These are phyloP conservation scores for Rynchops niger DNA, from an alignment of 2,113 vertebrate species.

Conservation along the genomic window DNA sequence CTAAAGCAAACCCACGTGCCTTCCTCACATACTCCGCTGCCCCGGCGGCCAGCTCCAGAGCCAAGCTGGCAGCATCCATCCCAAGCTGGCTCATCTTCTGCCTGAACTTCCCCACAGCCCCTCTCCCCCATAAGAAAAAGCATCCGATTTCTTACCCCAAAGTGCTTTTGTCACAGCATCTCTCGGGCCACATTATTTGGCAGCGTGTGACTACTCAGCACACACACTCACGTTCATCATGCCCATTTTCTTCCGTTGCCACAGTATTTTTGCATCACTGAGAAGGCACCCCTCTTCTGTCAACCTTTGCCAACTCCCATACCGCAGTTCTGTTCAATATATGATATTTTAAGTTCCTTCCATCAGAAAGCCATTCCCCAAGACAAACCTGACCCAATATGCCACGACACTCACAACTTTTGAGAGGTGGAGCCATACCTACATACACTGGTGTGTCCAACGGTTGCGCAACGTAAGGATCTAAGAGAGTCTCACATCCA, in stretches of 20 bases:
- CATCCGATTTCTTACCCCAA: not conserved
- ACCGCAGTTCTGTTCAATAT: accelerated
- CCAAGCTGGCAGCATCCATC: not conserved
- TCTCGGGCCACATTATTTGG: not conserved
- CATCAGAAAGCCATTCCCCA: not conserved
- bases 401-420: accelerated
- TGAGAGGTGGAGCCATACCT: not conserved
- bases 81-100: not conserved
- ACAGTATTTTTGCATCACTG: not conserved
- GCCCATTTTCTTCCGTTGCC: accelerated
- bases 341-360: not conserved
- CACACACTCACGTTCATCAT: not conserved
- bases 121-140: not conserved
- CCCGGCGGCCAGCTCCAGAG: not conserved
- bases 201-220: not conserved
- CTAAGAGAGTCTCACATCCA: not conserved
- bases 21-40: accelerated
- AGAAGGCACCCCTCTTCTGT: not conserved
- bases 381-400: accelerated
- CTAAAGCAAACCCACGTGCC: not conserved
- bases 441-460: accelerated
- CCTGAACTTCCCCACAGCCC: not conserved
- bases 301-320: not conserved
- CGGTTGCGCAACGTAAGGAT: accelerated
- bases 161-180: not conserved